A percentile compares a stretch with the other conserved stretches of the same genome.
phyloP scores from a whole-genome alignment of 37 sponge, comb jelly and placozoan genomes.

The Mnemiopsis leidyi region DNA sequence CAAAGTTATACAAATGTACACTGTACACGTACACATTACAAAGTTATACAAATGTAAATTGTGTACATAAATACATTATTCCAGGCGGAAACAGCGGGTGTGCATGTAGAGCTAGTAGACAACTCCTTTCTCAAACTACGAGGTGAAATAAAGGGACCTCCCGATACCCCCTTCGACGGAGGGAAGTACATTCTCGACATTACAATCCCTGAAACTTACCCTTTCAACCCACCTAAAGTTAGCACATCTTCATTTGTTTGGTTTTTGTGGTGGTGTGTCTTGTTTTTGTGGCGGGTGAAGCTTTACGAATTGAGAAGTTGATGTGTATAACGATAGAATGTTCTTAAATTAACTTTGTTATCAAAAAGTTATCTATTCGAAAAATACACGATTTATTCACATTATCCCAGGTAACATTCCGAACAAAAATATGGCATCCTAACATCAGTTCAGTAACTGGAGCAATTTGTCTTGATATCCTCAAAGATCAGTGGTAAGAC shows the following conservation, averaged over 20 bases:
- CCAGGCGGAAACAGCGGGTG: constrained; percentile 75
- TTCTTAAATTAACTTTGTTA: neutral
- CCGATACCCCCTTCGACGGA: constrained; percentile 95
- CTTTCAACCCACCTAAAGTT: constrained; percentile 97
- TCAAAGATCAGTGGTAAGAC: constrained; percentile 94
- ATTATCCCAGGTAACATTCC: constrained; percentile 80
- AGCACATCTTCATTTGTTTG: neutral
- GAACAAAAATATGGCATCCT: constrained; percentile 98
- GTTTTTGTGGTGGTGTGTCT: neutral
- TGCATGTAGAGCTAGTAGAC: constrained; percentile 83
- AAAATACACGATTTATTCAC: neutral
- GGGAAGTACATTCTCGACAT: constrained; percentile 86
- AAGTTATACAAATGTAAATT: no score
- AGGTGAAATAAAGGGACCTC: constrained; percentile 92
- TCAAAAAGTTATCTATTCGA: no score
- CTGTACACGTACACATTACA: no score
- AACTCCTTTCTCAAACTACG: constrained; percentile 76
- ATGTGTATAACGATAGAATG: neutral
- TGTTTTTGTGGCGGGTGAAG: neutral
- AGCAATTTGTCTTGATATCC: constrained; percentile 94
- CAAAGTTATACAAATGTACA: no score
- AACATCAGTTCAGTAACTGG: constrained; percentile 99
- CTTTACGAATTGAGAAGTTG: neutral
- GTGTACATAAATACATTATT: no score
- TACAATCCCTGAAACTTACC: constrained; percentile 89